Conservation (phyloP, 37 sponge, comb jelly and placozoan species). For the Cliona cf. orientalis region DNA sequence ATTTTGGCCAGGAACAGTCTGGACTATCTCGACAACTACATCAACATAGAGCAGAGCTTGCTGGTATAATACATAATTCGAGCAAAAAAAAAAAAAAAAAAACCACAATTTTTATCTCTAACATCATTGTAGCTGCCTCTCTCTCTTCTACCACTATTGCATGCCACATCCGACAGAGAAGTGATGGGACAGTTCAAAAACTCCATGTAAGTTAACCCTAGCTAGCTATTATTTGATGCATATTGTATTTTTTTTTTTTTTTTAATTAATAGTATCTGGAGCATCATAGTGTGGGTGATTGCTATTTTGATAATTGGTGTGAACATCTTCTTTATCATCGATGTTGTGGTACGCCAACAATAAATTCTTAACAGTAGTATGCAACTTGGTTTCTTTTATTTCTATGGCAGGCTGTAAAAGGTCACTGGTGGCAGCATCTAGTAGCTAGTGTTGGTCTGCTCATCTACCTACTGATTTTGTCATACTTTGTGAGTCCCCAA, state of each 20-base stretch:
- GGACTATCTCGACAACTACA: conserved; percentile 74
- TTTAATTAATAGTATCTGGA: conserved; percentile 18
- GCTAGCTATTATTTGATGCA: too few species aligned
- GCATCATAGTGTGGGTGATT: conserved; percentile 55
- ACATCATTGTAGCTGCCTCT: conserved; percentile 79
- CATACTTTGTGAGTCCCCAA: conserved; percentile 45
- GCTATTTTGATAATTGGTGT: conserved; percentile 44
- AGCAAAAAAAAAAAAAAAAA: too few species aligned
- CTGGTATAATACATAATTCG: conserved; percentile 23
- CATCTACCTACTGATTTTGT: conserved; percentile 24
- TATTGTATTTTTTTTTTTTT: too few species aligned
- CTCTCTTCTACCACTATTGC: conserved; percentile 84
- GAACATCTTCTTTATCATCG: conserved; percentile 67
- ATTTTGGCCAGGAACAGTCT: conserved; percentile 62
- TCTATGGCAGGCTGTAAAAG: conserved; percentile 32
- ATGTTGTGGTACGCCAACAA: conserved; percentile 25
- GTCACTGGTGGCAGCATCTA: conserved; percentile 38
- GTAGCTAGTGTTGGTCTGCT: conserved; percentile 32
- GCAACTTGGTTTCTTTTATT: too few species aligned
- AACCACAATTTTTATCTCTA: not conserved
- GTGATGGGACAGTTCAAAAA: conserved; percentile 87
- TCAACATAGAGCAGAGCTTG: conserved; percentile 90
- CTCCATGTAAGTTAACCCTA: conserved; percentile 29
- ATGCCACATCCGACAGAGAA: conserved; percentile 67
- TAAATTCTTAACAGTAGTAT: too few species aligned